phyloP scores from a whole-genome alignment of 1,140 invertebrate genomes.

The Bombus sibiricus region DNA sequence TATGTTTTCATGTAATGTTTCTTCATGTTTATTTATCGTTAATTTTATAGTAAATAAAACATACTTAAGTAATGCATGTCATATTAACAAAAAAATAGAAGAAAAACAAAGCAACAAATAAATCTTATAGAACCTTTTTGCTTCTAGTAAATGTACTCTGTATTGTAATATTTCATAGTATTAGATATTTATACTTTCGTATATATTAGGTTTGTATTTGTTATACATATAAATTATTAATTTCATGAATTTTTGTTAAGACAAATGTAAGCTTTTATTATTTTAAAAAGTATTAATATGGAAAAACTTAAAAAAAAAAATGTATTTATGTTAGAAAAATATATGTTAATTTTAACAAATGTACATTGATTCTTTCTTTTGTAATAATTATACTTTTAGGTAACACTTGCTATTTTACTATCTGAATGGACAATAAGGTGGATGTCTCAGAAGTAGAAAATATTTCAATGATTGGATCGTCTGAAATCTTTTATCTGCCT shows the following conservation, averaged over 20 bases:
- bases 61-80: not conserved
- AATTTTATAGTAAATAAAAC: not conserved
- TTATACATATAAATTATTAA: conserved; percentile 3
- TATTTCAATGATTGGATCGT: conserved; percentile 78
- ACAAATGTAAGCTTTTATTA: not conserved
- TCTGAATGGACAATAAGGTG: conserved; percentile 80
- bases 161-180: not conserved
- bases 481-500: conserved; percentile 73
- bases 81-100: not conserved
- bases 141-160: not conserved
- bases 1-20: not conserved
- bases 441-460: conserved; percentile 74
- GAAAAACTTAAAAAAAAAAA: not conserved
- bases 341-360: conserved; percentile 1
- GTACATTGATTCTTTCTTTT: conserved; percentile 11
- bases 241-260: not conserved
- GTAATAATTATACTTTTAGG: conserved; percentile 47
- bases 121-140: not conserved
- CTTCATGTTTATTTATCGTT: not conserved
- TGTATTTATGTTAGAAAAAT: not conserved
- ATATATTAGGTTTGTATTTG: not conserved
- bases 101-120: conserved; percentile 1
- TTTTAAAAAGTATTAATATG: not conserved
- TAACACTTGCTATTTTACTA: conserved; percentile 39
- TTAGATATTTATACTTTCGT: not conserved